Evolutionary conservation across 2,888 invertebrate species (phyloP).

Genomic region (Leptinotarsa tumamoca): DNA sequence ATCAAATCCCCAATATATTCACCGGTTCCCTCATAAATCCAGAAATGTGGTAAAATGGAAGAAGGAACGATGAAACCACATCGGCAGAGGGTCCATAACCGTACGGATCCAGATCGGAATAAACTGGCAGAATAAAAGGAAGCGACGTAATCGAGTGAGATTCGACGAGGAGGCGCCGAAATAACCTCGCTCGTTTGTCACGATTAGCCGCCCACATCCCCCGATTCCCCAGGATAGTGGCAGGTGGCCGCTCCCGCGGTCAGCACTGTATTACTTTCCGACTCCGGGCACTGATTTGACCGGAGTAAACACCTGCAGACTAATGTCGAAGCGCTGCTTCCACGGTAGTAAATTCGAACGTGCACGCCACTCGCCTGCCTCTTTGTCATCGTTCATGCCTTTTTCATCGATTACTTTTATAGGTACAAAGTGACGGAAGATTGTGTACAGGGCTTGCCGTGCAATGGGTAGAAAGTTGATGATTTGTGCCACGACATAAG

Average conservation of each 20-base stretch:
- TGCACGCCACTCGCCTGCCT: conserved; percentile 31
- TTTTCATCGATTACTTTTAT: conserved; percentile 12
- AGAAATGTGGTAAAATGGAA: neutral
- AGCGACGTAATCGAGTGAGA: conserved; percentile 57
- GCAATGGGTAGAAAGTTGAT: no score
- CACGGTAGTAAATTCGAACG: conserved; percentile 51
- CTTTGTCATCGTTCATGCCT: conserved; percentile 15
- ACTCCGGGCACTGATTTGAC: conserved; percentile 63
- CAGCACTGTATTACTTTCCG: conserved; percentile 62
- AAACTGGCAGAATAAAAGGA: conserved; percentile 45
- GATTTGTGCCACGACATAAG: no score
- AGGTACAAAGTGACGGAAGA: neutral
- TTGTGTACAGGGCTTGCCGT: neutral
- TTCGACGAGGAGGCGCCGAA: conserved; percentile 55
- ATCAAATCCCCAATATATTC: neutral
- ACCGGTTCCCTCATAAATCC: neutral
- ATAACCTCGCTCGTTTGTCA: conserved; percentile 64
- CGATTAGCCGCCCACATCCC: conserved; percentile 60
- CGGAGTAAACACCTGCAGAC: conserved; percentile 61
- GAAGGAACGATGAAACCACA: neutral
- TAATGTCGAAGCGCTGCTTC: conserved; percentile 39
- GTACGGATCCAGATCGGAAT: conserved; percentile 25
- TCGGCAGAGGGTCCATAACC: conserved; percentile 5
- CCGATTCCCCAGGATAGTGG: conserved; percentile 52
- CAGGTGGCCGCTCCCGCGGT: conserved; percentile 63